phyloP scores from a whole-genome alignment of 2,888 invertebrate genomes.

The Diogma glabrata region DNA sequence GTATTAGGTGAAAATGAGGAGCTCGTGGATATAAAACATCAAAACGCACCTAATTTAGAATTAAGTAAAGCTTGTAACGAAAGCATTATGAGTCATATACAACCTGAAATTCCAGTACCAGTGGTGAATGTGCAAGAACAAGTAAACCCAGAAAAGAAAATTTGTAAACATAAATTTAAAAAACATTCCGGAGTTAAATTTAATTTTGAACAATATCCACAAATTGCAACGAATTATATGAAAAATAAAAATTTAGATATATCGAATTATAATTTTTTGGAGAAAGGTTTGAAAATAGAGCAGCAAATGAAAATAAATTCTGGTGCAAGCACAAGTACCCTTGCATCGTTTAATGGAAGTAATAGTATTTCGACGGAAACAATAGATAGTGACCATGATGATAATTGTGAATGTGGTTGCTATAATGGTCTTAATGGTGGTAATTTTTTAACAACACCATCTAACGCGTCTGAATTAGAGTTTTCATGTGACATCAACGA shows the following conservation, averaged over 20 bases:
- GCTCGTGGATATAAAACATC: slow-evolving; percentile 46
- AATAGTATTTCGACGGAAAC: no score
- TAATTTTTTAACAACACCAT: slow-evolving; percentile 53
- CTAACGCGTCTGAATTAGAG: slow-evolving; percentile 64
- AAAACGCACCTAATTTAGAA: no score
- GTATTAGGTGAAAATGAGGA: slow-evolving; percentile 60
- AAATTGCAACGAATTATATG: slow-evolving; percentile 64
- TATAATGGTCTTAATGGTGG: slow-evolving; percentile 41
- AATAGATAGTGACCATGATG: no score
- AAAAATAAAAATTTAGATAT: slow-evolving; percentile 59
- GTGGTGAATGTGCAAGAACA: no score
- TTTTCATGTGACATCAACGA: slow-evolving; percentile 38
- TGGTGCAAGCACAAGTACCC: slow-evolving; percentile 39
- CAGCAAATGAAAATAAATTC: slow-evolving; percentile 36
- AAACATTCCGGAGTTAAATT: slow-evolving; percentile 62
- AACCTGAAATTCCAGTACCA: background rate
- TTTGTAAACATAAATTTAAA: slow-evolving; percentile 42
- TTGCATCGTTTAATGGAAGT: slow-evolving; percentile 9
- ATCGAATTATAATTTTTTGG: slow-evolving; percentile 45
- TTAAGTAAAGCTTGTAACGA: background rate
- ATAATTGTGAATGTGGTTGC: slow-evolving; percentile 42
- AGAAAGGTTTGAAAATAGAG: slow-evolving; percentile 43
- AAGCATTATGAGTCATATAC: background rate
- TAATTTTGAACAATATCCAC: slow-evolving; percentile 61
- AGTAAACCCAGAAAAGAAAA: slow-evolving; percentile 22